These are phyloP conservation scores for Asobara japonica DNA, from an alignment of 1,140 invertebrate genomes.

Conservation along the genomic window DNA sequence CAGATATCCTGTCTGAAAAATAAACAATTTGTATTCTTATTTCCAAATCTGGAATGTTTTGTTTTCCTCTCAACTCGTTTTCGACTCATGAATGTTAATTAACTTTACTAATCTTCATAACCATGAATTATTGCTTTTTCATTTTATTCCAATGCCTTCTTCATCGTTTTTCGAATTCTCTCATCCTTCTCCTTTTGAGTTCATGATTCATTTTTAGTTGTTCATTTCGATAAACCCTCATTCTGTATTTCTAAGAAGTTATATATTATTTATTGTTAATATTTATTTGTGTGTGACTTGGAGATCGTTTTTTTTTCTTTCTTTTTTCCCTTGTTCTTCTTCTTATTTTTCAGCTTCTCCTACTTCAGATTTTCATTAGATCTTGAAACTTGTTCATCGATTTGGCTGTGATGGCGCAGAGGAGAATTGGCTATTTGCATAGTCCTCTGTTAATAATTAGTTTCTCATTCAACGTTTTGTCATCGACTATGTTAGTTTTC, in stretches of 20 bases:
- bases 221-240: constrained; percentile 26
- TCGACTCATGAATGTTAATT: neutral
- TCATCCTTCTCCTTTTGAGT: neutral
- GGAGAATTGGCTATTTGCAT: neutral
- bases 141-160: neutral
- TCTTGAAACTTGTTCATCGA: neutral
- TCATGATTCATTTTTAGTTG: constrained; percentile 5
- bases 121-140: neutral
- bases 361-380: no score
- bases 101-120: neutral
- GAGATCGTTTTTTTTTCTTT: constrained; percentile 29
- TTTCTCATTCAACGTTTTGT: neutral
- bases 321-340: neutral
- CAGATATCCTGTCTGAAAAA: neutral
- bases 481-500: neutral
- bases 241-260: constrained; percentile 43
- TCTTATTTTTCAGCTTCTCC: constrained; percentile 14
- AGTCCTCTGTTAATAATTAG: neutral
- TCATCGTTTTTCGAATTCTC: neutral
- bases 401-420: neutral
- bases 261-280: constrained; percentile 38
- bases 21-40: neutral
- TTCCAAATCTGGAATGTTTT: neutral
- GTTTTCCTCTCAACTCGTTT: neutral
- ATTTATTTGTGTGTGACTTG: constrained; percentile 44